phyloP scores from a whole-genome alignment of 2,888 invertebrate species.

The Caenorhabditis doughertyi region DNA sequence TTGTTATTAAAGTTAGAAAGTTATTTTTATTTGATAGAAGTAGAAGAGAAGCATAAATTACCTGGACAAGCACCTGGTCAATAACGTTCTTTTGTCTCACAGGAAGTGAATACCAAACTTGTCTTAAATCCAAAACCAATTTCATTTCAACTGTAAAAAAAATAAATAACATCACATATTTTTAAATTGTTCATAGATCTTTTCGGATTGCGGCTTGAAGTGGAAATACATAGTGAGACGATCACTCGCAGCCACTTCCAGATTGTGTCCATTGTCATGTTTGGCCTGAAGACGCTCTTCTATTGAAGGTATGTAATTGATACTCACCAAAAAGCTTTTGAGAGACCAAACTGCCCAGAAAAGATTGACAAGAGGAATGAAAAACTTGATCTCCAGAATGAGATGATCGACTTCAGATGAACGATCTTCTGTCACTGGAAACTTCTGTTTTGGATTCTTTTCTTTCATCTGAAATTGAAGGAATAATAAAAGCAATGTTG shows the following conservation, averaged over 20 bases:
- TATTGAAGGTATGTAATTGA: too few species aligned
- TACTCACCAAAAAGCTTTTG: slow-evolving; percentile 1
- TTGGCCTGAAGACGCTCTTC: slow-evolving; percentile 41
- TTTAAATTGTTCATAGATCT: slow-evolving; percentile 22
- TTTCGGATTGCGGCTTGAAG: slow-evolving; percentile 43
- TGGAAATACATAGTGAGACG: slow-evolving; percentile 51
- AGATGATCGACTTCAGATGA: background rate
- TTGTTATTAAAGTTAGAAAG: too few species aligned
- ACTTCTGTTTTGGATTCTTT: background rate
- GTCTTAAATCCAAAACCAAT: too few species aligned
- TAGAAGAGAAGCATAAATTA: too few species aligned
- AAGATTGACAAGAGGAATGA: slow-evolving; percentile 46
- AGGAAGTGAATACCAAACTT: too few species aligned
- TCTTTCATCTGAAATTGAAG: background rate
- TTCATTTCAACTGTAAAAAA: background rate
- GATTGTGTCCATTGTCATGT: slow-evolving; percentile 43
- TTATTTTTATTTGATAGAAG: too few species aligned
- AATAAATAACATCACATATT: background rate
- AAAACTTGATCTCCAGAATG: slow-evolving; percentile 36
- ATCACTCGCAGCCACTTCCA: slow-evolving; percentile 46
- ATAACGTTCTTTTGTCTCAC: too few species aligned
- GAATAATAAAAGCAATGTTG: background rate
- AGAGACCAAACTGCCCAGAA: slow-evolving; percentile 56
- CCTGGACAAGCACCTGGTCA: too few species aligned
- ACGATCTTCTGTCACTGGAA: slow-evolving; percentile 8